These are phyloP conservation scores for Melipona bicolor DNA, from an alignment of 2,888 invertebrate species.

Conservation along the genomic window DNA sequence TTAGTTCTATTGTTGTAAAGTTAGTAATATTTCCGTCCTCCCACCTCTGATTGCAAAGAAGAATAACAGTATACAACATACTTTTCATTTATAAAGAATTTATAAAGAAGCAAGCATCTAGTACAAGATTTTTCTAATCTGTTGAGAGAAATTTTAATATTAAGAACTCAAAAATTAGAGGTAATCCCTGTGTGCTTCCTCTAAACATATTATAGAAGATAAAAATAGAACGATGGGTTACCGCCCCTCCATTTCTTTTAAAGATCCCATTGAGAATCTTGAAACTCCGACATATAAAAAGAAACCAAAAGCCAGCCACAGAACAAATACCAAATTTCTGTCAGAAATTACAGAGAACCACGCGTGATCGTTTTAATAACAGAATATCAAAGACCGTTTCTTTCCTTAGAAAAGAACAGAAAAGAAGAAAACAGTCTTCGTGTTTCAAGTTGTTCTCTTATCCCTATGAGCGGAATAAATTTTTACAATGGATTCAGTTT, in stretches of 20 bases:
- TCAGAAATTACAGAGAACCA: no score
- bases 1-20: no score
- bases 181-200: background rate
- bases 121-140: background rate
- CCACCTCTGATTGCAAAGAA: no score
- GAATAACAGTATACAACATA: background rate
- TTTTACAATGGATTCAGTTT: background rate
- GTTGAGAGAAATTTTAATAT: no score
- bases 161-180: background rate
- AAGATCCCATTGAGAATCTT: conserved; percentile 6
- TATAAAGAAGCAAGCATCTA: no score
- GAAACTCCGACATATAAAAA: background rate
- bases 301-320: conserved; percentile 12
- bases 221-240: conserved; percentile 53
- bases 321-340: background rate
- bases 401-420: background rate
- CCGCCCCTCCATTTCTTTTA: conserved; percentile 34
- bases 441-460: background rate
- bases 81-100: background rate
- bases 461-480: no score
- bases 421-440: background rate
- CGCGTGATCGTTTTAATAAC: no score
- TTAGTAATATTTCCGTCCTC: background rate
- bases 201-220: conserved; percentile 8
- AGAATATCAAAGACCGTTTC: background rate